Evolutionary conservation across 1,140 invertebrate species (phyloP).

Genomic region (Akabosia matsudoensis): DNA sequence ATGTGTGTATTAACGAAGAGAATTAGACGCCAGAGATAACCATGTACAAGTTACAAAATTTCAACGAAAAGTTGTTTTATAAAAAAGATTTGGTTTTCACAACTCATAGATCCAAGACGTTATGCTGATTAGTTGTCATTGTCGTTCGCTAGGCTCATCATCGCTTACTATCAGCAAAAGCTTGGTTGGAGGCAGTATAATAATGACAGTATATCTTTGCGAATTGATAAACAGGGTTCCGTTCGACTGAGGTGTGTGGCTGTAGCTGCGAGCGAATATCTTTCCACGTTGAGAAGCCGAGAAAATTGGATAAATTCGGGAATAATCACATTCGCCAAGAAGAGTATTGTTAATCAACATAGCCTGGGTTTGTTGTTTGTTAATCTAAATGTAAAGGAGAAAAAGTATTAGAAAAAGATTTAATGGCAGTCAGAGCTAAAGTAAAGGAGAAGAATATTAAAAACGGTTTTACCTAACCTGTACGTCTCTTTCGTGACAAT

Average conservation of each 20-base stretch:
- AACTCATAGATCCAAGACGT: no score
- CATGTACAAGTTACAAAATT: no score
- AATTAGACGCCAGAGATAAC: no score
- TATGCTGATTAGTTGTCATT: no score
- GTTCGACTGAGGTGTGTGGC: neutral
- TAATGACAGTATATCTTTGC: neutral
- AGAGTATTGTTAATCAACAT: conserved; percentile 4
- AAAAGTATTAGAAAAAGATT: neutral
- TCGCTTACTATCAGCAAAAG: no score
- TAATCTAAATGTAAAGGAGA: neutral
- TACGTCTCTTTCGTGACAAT: conserved; percentile 46
- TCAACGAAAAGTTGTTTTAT: no score
- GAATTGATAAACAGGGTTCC: neutral
- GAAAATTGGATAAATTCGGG: neutral
- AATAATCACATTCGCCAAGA: neutral
- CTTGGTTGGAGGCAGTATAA: neutral
- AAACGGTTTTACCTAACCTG: conserved; percentile 31
- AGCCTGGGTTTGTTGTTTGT: conserved; percentile 28
- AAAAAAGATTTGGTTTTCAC: no score
- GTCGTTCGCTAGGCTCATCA: no score
- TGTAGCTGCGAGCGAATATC: no score
- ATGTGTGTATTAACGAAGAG: no score
- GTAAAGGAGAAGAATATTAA: neutral
- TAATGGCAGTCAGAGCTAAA: neutral
- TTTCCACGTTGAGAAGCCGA: neutral